A percentile compares a stretch with the other conserved stretches of the same genome.
phyloP scores from a whole-genome alignment of 2,113 vertebrate species.

The Calyptomena viridis region DNA sequence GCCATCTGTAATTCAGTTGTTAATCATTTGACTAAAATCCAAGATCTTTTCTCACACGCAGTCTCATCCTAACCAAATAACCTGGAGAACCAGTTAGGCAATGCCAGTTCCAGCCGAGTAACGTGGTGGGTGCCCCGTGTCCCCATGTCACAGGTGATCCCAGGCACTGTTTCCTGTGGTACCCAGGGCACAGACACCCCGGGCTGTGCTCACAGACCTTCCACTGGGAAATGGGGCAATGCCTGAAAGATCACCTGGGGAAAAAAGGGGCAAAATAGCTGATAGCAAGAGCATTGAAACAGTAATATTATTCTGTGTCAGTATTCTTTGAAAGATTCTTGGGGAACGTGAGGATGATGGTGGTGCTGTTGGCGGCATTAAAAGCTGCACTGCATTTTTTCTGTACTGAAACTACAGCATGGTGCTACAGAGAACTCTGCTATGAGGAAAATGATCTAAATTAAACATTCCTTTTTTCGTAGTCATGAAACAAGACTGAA shows the following conservation, averaged over 20 bases:
- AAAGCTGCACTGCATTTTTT: not conserved
- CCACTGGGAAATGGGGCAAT: accelerated
- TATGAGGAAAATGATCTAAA: not conserved
- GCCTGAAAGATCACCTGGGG: not conserved
- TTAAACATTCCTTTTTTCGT: not conserved
- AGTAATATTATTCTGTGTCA: not conserved
- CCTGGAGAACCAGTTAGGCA: not conserved
- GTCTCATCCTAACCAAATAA: not conserved
- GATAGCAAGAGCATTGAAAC: not conserved
- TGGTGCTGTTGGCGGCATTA: not conserved
- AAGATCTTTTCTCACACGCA: not conserved
- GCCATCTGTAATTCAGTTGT: not conserved
- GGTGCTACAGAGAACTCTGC: not conserved
- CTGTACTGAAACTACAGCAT: not conserved
- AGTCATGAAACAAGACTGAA: not conserved
- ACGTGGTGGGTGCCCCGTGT: accelerated
- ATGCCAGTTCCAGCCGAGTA: not conserved
- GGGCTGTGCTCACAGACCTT: accelerated
- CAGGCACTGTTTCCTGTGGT: accelerated
- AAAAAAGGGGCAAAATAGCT: not conserved
- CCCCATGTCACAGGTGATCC: accelerated
- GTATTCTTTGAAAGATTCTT: not conserved
- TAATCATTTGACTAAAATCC: not conserved
- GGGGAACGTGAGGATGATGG: not conserved
- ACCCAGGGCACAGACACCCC: accelerated